These are phyloP conservation scores for Vulpes vulpes DNA, from an alignment of 2,113 vertebrate species.

Conservation along the genomic window DNA sequence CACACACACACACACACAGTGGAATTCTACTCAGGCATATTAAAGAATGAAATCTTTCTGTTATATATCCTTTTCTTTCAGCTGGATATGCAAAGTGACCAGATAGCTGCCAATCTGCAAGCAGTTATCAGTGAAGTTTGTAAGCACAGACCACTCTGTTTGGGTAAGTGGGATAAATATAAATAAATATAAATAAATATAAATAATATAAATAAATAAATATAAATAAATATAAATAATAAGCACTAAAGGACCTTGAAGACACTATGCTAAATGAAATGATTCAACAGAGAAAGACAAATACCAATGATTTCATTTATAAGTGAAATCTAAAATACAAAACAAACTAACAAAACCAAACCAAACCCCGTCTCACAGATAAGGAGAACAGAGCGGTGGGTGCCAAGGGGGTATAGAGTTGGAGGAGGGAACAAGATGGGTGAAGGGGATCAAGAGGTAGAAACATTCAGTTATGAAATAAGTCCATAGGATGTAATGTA, in stretches of 20 bases:
- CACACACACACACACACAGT: not conserved
- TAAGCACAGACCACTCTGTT: constrained; percentile 87
- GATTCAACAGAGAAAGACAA: not conserved
- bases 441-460: not conserved
- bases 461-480: not conserved
- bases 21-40: not conserved
- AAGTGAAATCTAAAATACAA: not conserved
- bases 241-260: not conserved
- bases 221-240: too few species aligned
- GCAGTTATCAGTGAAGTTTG: constrained; percentile 91
- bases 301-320: not conserved
- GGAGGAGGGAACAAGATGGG: not conserved
- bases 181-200: too few species aligned
- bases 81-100: constrained; percentile 94
- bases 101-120: constrained; percentile 92
- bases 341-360: not conserved
- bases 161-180: constrained; percentile 86
- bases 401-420: not conserved
- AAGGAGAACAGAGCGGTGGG: not conserved
- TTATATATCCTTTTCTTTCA: constrained; percentile 80
- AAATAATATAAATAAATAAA: too few species aligned
- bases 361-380: not conserved
- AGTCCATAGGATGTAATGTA: not conserved
- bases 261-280: not conserved
- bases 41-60: not conserved